Evolutionary conservation across 2,888 invertebrate species (phyloP), one percentile per base, ranked within the genome.

Genomic region (Epirrita christyi): DNA sequence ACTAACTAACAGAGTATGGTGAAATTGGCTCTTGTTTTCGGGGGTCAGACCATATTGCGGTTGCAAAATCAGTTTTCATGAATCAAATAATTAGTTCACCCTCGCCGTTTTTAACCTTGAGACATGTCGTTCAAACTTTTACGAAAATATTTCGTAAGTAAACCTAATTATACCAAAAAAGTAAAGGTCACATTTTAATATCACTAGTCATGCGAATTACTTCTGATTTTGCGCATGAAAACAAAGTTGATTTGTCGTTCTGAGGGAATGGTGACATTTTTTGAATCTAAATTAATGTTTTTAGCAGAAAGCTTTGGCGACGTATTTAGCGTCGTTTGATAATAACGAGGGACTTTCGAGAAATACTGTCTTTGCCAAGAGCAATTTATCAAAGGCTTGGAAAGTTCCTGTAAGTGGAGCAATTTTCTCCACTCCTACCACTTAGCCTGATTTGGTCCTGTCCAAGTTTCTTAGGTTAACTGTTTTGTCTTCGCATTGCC

Each of bases 251-350:
- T n/a, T n/a, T 4, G 21, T 4, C 2, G 21, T 48, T 44, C 0
- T 32, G 2, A 32, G 2, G 8, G 46, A 46, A 34, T 32, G 38
- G 40, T 6, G 53, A 46, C 63, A 59, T 48, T 63, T 58, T 60
- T 53, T 59, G 72, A 68, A 72, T 72, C 36, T 42, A 64, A 68
- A 72, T 66, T 63, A 68, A 55, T 66, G 68, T 65, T 70, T 67
- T 68, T 61, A 57, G 40, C 49, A 48, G 38, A 62, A 55, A 59
- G 51, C 52, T 52, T 53, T 60, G 43, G 44, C 50, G 47, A 36
- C 37, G 52, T 60, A 60, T 62, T 48, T 52, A 59, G 45, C 41
- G 38, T 59, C 36, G 37, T 53, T 54, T 49, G 46, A 58, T 66
- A 60, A 66, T 63, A 64, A 55, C 34, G 32, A 29, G 38, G 43